These are phyloP conservation scores for Chromis chromis DNA, from an alignment of 2,797 vertebrate species.

Conservation along the genomic window DNA sequence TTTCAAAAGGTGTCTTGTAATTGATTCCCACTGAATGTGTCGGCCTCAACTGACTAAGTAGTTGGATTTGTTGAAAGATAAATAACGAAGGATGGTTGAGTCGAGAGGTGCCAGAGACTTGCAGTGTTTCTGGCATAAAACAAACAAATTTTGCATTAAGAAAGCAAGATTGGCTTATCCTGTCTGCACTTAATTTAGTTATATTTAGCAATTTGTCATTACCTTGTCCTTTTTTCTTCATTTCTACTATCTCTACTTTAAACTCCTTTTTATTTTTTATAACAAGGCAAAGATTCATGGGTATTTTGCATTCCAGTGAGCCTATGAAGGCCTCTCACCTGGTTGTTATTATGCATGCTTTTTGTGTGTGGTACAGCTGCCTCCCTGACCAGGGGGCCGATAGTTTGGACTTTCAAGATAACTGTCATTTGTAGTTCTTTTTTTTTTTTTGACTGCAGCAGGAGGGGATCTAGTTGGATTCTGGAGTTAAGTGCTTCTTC, in stretches of 20 bases:
- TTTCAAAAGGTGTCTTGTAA: conserved; percentile 64
- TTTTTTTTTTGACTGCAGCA: conserved; percentile 30
- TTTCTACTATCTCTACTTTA: conserved; percentile 17
- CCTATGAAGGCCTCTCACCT: conserved; percentile 71
- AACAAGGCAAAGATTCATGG: conserved; percentile 50
- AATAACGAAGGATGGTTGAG: conserved; percentile 36
- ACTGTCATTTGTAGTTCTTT: conserved; percentile 63
- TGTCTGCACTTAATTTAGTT: too few species aligned
- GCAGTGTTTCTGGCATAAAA: conserved; percentile 21
- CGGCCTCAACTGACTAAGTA: conserved; percentile 29
- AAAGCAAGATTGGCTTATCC: conserved; percentile 43
- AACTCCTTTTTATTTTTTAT: conserved; percentile 46
- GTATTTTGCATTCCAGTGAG: conserved; percentile 62
- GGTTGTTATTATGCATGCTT: conserved; percentile 79
- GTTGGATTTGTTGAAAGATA: conserved; percentile 47
- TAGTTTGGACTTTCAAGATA: conserved; percentile 52
- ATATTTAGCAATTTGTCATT: not conserved
- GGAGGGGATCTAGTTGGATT: conserved; percentile 56
- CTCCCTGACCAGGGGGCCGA: conserved; percentile 31
- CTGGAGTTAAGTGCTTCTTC: conserved; percentile 67
- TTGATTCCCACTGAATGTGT: conserved; percentile 53
- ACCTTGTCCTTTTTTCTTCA: not conserved
- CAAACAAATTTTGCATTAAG: conserved; percentile 19
- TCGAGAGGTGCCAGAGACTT: conserved; percentile 25
- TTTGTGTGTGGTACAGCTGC: conserved; percentile 55